These are phyloP conservation scores for Caradrina kadenii DNA, from an alignment of 2,888 invertebrate genomes.

Conservation along the genomic window DNA sequence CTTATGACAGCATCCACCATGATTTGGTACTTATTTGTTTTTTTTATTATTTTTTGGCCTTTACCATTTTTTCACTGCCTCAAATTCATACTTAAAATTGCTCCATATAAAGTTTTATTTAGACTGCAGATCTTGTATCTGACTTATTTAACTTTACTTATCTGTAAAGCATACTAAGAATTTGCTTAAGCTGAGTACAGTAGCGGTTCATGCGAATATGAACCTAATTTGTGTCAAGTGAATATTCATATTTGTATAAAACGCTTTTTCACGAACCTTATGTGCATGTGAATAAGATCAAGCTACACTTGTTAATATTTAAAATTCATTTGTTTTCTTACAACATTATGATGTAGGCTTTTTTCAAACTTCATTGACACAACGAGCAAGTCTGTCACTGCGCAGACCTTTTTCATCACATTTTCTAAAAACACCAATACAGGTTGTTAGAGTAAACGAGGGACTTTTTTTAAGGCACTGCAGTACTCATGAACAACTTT, in stretches of 20 bases:
- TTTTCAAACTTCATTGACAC: not conserved
- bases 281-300: too few relatives aligned
- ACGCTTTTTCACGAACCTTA: not conserved
- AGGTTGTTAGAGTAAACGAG: too few relatives aligned
- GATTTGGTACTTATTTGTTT: slow-evolving; percentile 92
- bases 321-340: too few relatives aligned
- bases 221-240: not conserved
- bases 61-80: not conserved
- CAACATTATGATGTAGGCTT: too few relatives aligned
- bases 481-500: too few relatives aligned
- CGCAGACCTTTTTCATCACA: not conserved
- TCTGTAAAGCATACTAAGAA: too few relatives aligned
- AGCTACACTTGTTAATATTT: not conserved
- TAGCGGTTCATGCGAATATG: not conserved
- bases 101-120: not conserved
- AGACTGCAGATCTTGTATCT: not conserved
- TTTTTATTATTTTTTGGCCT: slow-evolving; percentile 48
- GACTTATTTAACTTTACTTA: not conserved
- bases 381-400: not conserved
- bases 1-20: slow-evolving; percentile 93
- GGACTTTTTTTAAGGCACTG: too few relatives aligned
- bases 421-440: not conserved
- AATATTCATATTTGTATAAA: not conserved
- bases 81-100: not conserved
- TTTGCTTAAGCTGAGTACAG: too few relatives aligned